phyloP scores from a whole-genome alignment of 2,113 vertebrate species.

The Propithecus coquereli region DNA sequence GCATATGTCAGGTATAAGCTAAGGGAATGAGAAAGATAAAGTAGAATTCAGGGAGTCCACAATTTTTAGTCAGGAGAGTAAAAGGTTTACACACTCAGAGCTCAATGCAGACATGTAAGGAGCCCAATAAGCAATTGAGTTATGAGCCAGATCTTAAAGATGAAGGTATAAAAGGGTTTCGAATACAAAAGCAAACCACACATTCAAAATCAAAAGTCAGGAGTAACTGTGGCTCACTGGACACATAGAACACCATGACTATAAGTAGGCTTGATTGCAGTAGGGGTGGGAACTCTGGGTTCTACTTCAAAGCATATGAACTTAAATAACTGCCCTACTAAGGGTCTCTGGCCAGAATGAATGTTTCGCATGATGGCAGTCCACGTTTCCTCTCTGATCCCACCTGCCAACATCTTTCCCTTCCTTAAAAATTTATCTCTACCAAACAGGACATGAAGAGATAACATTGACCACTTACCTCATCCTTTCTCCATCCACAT shows the following conservation, averaged over 20 bases:
- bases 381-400: background rate
- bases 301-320: background rate
- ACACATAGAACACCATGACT: background rate
- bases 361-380: background rate
- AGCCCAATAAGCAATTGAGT: background rate
- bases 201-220: background rate
- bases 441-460: background rate
- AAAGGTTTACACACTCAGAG: background rate
- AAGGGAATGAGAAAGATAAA: background rate
- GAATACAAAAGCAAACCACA: conserved; percentile 13
- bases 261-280: background rate
- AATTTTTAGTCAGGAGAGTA: background rate
- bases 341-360: background rate
- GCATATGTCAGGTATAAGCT: background rate
- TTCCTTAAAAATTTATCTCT: conserved; percentile 2
- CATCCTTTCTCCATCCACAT: background rate
- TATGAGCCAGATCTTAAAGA: background rate
- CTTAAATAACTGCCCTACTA: background rate
- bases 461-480: background rate
- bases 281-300: background rate
- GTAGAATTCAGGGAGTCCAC: background rate
- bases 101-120: background rate
- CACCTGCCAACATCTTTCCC: background rate
- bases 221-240: background rate
- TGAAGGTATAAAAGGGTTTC: background rate